Evolutionary conservation across 2,113 vertebrate genomes (phyloP).

Genomic region (Anguilla japonica): DNA sequence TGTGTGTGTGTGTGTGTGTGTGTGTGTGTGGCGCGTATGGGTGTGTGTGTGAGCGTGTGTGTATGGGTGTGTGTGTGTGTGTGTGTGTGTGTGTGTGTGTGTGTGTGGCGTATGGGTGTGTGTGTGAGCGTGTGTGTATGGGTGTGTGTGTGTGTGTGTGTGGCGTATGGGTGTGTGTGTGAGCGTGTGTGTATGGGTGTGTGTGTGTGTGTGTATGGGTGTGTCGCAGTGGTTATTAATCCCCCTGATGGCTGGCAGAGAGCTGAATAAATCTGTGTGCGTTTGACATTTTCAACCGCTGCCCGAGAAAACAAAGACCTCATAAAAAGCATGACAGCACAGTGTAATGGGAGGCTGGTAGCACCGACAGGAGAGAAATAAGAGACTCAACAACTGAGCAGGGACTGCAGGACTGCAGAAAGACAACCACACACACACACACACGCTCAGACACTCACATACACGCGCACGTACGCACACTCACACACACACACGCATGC

Average conservation of each 20-base stretch:
- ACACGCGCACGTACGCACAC: not conserved
- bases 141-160: constrained; percentile 27
- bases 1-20: constrained; percentile 19
- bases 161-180: constrained; percentile 18
- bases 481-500: not conserved
- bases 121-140: constrained; percentile 8
- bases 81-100: not conserved
- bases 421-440: not conserved
- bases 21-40: not conserved
- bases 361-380: constrained; percentile 9
- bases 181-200: too few species aligned
- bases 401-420: not conserved
- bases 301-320: constrained; percentile 23
- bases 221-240: constrained; percentile 6
- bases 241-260: constrained; percentile 9
- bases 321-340: constrained; percentile 20
- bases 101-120: constrained; percentile 29
- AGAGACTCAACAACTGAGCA: not conserved
- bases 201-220: not conserved
- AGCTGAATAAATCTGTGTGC: constrained; percentile 18
- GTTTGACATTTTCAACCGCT: constrained; percentile 28
- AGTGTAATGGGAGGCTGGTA: not conserved
- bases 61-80: not conserved
- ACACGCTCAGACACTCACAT: not conserved
- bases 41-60: not conserved